These are phyloP conservation scores for Drosophila carrolli DNA, from an alignment of 1,140 invertebrate genomes.

Conservation along the genomic window DNA sequence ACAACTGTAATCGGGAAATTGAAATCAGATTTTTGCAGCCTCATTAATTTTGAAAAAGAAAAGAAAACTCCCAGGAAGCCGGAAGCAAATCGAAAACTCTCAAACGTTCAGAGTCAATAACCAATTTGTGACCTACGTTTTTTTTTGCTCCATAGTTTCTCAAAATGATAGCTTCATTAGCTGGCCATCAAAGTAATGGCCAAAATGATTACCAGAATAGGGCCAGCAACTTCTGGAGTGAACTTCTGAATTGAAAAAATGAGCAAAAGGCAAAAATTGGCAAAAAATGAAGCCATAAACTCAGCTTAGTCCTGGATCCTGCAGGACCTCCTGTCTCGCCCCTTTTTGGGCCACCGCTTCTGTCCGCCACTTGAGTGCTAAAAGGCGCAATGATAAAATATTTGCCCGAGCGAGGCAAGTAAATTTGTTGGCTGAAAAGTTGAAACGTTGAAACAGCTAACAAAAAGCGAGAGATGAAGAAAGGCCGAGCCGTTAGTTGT, in stretches of 20 bases:
- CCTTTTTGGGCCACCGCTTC: slow-evolving; percentile 14
- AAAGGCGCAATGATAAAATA: slow-evolving; percentile 82
- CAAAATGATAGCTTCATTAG: slow-evolving; percentile 70
- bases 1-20: slow-evolving; percentile 71
- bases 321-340: not conserved
- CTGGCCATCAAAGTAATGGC: slow-evolving; percentile 64
- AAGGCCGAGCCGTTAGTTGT: slow-evolving; percentile 48
- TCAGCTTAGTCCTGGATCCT: slow-evolving; percentile 46
- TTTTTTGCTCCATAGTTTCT: slow-evolving; percentile 19
- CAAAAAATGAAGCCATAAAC: slow-evolving; percentile 65
- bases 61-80: not conserved
- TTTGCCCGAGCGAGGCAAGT: slow-evolving; percentile 64
- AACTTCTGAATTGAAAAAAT: slow-evolving; percentile 35
- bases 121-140: slow-evolving; percentile 25
- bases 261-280: slow-evolving; percentile 45
- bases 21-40: slow-evolving; percentile 77
- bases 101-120: slow-evolving; percentile 28
- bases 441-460: slow-evolving; percentile 60
- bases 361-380: slow-evolving; percentile 69
- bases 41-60: slow-evolving; percentile 63
- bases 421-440: slow-evolving; percentile 73
- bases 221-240: slow-evolving; percentile 8
- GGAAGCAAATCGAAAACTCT: slow-evolving; percentile 12
- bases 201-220: slow-evolving; percentile 46
- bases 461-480: slow-evolving; percentile 43